Conservation (phyloP, 2,888 invertebrate species). For the Ophion ventricosus region DNA sequence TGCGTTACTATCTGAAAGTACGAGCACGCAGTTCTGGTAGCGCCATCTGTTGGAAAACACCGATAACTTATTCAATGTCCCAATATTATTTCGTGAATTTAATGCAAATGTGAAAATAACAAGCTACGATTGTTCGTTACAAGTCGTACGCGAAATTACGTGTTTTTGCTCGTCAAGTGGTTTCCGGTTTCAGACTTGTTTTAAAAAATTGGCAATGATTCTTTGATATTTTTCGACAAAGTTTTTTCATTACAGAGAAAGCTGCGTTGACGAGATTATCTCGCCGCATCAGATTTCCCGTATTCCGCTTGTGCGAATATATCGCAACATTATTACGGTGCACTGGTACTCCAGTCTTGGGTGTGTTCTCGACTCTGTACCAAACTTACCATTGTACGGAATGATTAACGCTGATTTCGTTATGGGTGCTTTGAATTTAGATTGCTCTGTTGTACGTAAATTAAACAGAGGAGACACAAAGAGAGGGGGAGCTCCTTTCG, state of each 20-base stretch:
- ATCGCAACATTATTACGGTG: neutral
- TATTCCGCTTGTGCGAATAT: neutral
- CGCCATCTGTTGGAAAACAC: no score
- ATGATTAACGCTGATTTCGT: constrained; percentile 32
- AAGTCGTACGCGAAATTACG: neutral
- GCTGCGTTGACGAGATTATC: neutral
- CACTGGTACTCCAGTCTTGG: constrained; percentile 7
- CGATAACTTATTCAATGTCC: no score
- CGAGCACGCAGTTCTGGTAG: no score
- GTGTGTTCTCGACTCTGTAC: neutral
- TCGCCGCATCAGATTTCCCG: neutral
- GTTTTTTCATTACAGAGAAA: neutral
- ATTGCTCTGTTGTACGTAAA: constrained; percentile 35
- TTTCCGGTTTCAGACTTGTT: no score
- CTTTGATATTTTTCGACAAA: neutral
- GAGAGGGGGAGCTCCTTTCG: constrained; percentile 2
- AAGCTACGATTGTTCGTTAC: neutral
- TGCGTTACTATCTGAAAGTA: no score
- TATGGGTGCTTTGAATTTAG: constrained; percentile 23
- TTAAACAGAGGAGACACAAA: constrained; percentile 1
- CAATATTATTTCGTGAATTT: neutral
- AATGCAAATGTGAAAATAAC: neutral
- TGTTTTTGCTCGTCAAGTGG: no score
- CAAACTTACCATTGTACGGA: constrained; percentile 7
- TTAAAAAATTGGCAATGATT: no score